Base-by-base conservation (phyloP, 2,888 invertebrate genomes). In the Drosophila infuscata region DNA sequence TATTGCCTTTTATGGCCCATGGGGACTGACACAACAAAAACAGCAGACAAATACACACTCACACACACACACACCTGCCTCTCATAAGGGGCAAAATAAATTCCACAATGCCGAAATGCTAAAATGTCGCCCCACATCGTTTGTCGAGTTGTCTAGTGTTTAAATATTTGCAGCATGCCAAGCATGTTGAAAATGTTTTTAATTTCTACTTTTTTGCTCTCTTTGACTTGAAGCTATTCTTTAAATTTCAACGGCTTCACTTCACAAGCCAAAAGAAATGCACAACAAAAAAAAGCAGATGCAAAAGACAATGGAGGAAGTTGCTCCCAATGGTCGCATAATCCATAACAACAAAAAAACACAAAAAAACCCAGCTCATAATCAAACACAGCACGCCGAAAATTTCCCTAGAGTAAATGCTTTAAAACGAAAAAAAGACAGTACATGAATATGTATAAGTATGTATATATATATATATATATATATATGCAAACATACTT, bases 1-100 rank as follows among this genome's bases (percentile, higher is more conserved):
- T 87, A 89, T 86, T 89, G 88, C 86, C 83, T 77, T 88, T 88
- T 88, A 86, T 83, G 88, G 77, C 72, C 85, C 74, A 54, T 49
- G 68, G 81, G 68, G 60, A 58, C 53, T 62, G 54, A 64, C 59
- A 74, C 67, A 62, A 53, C 54, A 65, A 48, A 65, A 59, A 68
- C 65, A 60, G 36, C 30, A 17, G 36, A 36, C 46, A 46, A 43
- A 33, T 58, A 66, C 63, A 64, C 56, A 46, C 25, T n/a, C 15
- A 30, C 12, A 15, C 51, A 25, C 25, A 25, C 25, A 25, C 25
- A 25, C 73, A 74, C 68, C 59, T 78, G 65, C 54, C 43, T 54
- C 64, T 57, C 71, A 75, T 56, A 59, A 57, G 62, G 76, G 71
- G 74, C 61, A 74, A 74, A 77, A 71, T 51, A 82, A 81, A 85